Base-by-base conservation (phyloP, 1,140 invertebrate genomes). In the Scaptomyza graminum region DNA sequence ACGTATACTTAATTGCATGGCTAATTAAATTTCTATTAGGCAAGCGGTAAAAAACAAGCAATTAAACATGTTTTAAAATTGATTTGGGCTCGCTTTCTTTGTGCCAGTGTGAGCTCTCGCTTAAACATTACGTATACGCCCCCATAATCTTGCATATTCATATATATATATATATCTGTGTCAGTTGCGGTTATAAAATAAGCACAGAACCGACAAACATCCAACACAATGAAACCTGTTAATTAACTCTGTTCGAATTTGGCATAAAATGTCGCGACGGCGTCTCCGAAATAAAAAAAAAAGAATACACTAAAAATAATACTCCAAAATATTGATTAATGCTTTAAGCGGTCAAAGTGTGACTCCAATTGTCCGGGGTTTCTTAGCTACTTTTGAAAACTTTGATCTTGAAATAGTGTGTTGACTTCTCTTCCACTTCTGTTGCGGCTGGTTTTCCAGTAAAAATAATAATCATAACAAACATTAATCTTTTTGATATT, bases 231-330 rank as follows among this genome's bases (percentile, higher is more conserved):
- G 78, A 85, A 85, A 85, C 81, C 78, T 75, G 81, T 85, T 85
- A 85, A 85, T 85, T 81, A 85, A 81, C 66, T 87, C 67, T 85
- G 82, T 43, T 69, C 81, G 81, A 85, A 81, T 85, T 85, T 85
- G 82, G 82, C 74, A 75, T 52, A 67, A 85, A 69, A 60, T 84
- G 67, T 83, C 66, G 79, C 79, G 74, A 71, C 79, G 66, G 65
- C 62, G 55, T 31, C 5, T 31, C 73, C 49, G 7, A 31, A 31
- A 25, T 5, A 25, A 6, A 31, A 7, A 31, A 51, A 71, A 41
- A 39, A 22, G 31, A 16, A 64, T 15, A 50, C 8, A 22, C 11
- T 13, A 54, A 9, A 51, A 66, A 55, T 16, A 0, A 49, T 51
- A 74, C 44, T 61, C 39, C 22, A 68, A 47, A 63, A 73, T 39